phyloP scores from a whole-genome alignment of 2,888 invertebrate genomes.

The Dynastes hyllus region DNA sequence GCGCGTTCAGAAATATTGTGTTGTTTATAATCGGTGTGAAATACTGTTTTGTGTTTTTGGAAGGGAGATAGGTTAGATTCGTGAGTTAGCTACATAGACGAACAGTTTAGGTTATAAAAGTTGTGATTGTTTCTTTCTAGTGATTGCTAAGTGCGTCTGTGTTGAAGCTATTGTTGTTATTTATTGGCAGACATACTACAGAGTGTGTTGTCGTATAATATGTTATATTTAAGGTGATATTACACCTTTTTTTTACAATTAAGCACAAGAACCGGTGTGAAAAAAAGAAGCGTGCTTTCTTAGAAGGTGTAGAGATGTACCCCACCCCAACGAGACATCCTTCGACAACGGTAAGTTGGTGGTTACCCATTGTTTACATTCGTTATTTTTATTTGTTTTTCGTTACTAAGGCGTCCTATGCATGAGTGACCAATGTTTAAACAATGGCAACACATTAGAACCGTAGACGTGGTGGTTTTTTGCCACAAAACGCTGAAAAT shows the following conservation, averaged over 20 bases:
- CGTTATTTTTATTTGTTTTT: constrained; percentile 14
- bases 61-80: constrained; percentile 35
- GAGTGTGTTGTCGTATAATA: constrained; percentile 55
- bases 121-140: constrained; percentile 44
- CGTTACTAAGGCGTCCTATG: background rate
- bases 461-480: constrained; percentile 10
- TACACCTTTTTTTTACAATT: constrained; percentile 42
- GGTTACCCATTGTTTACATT: constrained; percentile 22
- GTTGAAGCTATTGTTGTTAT: constrained; percentile 31
- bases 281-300: constrained; percentile 48
- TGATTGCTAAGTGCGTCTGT: constrained; percentile 49
- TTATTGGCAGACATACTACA: constrained; percentile 13
- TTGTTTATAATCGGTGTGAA: constrained; percentile 27
- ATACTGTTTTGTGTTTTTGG: constrained; percentile 43
- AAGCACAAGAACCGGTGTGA: constrained; percentile 32
- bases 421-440: background rate
- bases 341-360: constrained; percentile 80
- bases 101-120: constrained; percentile 61
- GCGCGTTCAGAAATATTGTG: constrained; percentile 40
- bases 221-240: constrained; percentile 61
- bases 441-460: background rate
- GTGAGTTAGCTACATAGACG: constrained; percentile 60
- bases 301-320: constrained; percentile 75
- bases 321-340: constrained; percentile 85
- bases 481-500: background rate